A percentile compares a stretch with the other conserved stretches of the same genome.
Conservation (phyloP, 2,888 invertebrate genomes). For the Mythimna pallens region DNA sequence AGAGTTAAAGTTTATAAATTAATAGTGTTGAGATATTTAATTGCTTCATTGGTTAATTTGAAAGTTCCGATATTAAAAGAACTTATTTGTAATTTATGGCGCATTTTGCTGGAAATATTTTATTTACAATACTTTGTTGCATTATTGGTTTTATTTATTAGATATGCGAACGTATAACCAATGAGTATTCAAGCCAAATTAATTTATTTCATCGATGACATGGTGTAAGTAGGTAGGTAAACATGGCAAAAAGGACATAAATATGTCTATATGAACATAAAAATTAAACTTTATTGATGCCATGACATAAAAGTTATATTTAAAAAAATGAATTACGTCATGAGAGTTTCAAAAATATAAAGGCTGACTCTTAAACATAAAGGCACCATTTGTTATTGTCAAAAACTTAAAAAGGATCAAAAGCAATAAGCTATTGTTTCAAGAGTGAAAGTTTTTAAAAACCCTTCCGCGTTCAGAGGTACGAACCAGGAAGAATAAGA, state of each 20-base stretch:
- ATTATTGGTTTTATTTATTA: conserved; percentile 1
- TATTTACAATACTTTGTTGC: background rate
- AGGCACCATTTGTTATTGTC: conserved; percentile 40
- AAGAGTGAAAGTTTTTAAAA: conserved; percentile 85
- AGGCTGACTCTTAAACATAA: conserved; percentile 12
- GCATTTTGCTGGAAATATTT: background rate
- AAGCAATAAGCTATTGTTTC: conserved; percentile 79
- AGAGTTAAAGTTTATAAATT: conserved; percentile 23
- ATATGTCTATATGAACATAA: conserved; percentile 29
- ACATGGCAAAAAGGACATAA: conserved; percentile 17
- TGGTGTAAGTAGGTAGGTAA: conserved; percentile 17
- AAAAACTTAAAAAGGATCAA: conserved; percentile 54
- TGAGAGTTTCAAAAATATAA: conserved; percentile 18
- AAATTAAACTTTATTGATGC: conserved; percentile 30
- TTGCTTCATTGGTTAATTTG: conserved; percentile 15
- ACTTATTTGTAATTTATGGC: background rate
- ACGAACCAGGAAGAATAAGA: conserved; percentile 82
- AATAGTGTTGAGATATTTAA: conserved; percentile 34
- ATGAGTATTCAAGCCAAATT: conserved; percentile 9
- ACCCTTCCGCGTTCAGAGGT: conserved; percentile 86
- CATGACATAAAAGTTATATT: conserved; percentile 29
- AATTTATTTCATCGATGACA: conserved; percentile 23
- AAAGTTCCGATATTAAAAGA: background rate
- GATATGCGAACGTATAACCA: background rate
- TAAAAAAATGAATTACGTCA: conserved; percentile 3